Base-by-base conservation (phyloP, 2,888 invertebrate species). In the Alsophila aescularia region DNA sequence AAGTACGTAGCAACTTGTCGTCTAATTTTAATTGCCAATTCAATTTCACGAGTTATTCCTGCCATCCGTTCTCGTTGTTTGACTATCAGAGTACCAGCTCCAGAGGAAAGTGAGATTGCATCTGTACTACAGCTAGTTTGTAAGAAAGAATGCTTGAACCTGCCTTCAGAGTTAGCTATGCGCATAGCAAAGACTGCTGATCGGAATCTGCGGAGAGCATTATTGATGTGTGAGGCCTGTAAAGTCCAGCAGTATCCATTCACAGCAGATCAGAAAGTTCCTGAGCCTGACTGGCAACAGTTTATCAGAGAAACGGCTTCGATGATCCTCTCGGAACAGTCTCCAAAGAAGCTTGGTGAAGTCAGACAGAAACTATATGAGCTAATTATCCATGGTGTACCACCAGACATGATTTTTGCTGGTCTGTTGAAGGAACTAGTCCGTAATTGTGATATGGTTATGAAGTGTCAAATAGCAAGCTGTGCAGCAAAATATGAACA, bases 1-100 rank as follows among this genome's bases (percentile, higher is more conserved):
- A 99, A 99, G 81, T 99, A 99, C 85, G 96, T 98, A 51, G 93
- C 96, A 12, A 98, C 98, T 1, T 99, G 99, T 81, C 94, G 99
- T 12, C 92, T 99, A 3, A 98, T 99, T 70, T 93, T 99, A 0
- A 97, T 98, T 70, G 97, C 98, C 0, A 98, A 98, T 77, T 98
- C 98, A 0, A 97, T 97, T 27, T 98, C 98, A 3, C 94, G 97
- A 72, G 98, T 99, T 0, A 98, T 99, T 70, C 98, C 98, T n/a
- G 99, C 99, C 3, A 98, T 99, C 66, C 94, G 96, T 60, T 98
- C 98, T 55, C 93, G 99, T 79, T 99, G 99, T 84, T 93, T 99
- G 32, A 96, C 96, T 13, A 94, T 99, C 31, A 92, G 99, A 67
- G 96, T 99, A 0, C 94, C 98, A 7, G 98, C 99, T 1, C 99